These are phyloP conservation scores for Cepaea hortensis DNA, from an alignment of 2,888 invertebrate species.

Conservation along the genomic window DNA sequence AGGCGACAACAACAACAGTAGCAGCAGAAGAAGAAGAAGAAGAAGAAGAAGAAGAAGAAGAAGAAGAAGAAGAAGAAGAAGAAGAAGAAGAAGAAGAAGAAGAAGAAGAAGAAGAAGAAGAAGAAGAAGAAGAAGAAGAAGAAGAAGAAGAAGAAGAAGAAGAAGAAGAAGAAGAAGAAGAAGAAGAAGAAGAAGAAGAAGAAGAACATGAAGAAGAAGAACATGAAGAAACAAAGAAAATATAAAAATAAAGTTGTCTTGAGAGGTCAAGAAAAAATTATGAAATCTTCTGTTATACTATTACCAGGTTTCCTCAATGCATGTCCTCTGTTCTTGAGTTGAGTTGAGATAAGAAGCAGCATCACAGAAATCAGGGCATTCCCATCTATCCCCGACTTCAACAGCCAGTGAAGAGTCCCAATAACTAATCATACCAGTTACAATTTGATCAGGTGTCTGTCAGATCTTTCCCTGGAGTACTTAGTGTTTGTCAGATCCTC, in stretches of 20 bases:
- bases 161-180: not conserved
- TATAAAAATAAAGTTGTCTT: not conserved
- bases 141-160: not conserved
- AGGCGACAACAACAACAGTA: too few species aligned
- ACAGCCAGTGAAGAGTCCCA: too few species aligned
- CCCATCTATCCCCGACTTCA: too few species aligned
- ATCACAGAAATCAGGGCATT: too few species aligned
- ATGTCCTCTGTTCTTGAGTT: too few species aligned
- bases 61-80: not conserved
- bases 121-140: not conserved
- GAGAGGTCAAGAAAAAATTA: not conserved
- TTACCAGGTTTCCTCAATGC: too few species aligned
- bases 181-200: not conserved
- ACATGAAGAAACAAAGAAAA: not conserved
- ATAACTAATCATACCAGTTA: too few species aligned
- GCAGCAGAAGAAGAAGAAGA: too few species aligned
- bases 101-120: not conserved
- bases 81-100: not conserved
- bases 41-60: not conserved
- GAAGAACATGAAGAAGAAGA: not conserved
- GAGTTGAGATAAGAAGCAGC: too few species aligned
- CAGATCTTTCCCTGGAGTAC: too few species aligned
- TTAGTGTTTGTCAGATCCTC: too few species aligned
- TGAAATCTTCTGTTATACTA: not conserved
- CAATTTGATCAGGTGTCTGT: too few species aligned